phyloP scores from a whole-genome alignment of 2,888 invertebrate genomes.

The Nephrotoma flavescens region DNA sequence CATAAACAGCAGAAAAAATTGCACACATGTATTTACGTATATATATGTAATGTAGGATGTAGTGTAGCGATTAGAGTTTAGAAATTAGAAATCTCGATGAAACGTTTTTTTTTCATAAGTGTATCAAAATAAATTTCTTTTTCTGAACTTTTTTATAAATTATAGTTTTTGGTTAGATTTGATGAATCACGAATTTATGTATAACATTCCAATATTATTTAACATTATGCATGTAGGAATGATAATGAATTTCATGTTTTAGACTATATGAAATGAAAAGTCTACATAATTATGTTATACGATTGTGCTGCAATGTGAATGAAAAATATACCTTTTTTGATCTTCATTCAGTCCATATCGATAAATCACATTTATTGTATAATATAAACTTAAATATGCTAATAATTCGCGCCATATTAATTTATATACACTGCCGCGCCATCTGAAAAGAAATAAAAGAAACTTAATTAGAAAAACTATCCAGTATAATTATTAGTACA shows the following conservation, averaged over 20 bases:
- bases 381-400: slow-evolving; percentile 74
- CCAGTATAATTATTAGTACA: too few species aligned
- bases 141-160: neutral
- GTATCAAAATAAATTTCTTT: neutral
- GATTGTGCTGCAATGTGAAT: neutral
- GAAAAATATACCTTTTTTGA: slow-evolving; percentile 56
- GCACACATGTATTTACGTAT: neutral
- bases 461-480: neutral
- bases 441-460: slow-evolving; percentile 46
- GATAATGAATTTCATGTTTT: neutral
- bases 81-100: neutral
- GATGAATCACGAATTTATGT: too few species aligned
- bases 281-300: neutral
- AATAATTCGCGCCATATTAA: slow-evolving; percentile 84
- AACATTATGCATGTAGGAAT: neutral
- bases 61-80: neutral
- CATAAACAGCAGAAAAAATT: neutral
- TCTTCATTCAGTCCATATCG: slow-evolving; percentile 64
- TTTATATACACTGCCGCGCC: slow-evolving; percentile 93
- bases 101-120: neutral
- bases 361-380: slow-evolving; percentile 74
- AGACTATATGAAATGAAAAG: neutral
- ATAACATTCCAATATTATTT: neutral
- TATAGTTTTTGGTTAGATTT: neutral
- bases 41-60: neutral